Conservation (phyloP, 2,888 invertebrate genomes). For the Leucophora obtusa region DNA sequence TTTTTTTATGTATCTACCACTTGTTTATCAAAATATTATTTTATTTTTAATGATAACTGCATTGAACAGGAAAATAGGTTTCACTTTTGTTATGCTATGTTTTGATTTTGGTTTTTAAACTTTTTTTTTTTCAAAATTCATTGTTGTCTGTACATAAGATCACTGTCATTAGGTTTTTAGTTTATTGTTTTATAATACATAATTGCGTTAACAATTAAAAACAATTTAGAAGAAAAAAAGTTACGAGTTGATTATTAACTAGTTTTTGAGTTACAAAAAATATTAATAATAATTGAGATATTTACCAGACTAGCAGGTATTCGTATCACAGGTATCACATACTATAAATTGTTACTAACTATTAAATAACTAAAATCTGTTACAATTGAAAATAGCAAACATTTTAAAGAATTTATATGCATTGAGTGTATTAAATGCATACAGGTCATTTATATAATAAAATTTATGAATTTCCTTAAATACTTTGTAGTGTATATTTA, state of each 20-base stretch:
- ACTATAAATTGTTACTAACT: not conserved
- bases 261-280: constrained; percentile 29
- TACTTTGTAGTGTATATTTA: too few species aligned
- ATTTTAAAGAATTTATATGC: constrained; percentile 1
- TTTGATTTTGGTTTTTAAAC: constrained; percentile 13
- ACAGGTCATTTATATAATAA: not conserved
- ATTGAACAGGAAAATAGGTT: constrained; percentile 48
- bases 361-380: constrained; percentile 4
- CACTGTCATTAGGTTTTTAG: constrained; percentile 29
- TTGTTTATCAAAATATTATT: constrained; percentile 14
- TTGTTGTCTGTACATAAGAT: constrained; percentile 39
- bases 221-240: constrained; percentile 39
- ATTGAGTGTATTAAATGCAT: not conserved
- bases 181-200: constrained; percentile 48
- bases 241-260: constrained; percentile 2
- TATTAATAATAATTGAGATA: constrained; percentile 30
- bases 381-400: not conserved
- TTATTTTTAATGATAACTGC: constrained; percentile 27
- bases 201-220: constrained; percentile 53
- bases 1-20: constrained; percentile 24
- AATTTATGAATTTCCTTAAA: not conserved
- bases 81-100: constrained; percentile 27
- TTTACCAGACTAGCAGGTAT: constrained; percentile 2
- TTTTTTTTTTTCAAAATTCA: constrained; percentile 13
- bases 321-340: too few species aligned